A percentile compares a stretch with the other conserved stretches of the same genome.
Evolutionary conservation across 2,888 invertebrate species (phyloP).

Genomic region (Pristionchus entomophagus): DNA sequence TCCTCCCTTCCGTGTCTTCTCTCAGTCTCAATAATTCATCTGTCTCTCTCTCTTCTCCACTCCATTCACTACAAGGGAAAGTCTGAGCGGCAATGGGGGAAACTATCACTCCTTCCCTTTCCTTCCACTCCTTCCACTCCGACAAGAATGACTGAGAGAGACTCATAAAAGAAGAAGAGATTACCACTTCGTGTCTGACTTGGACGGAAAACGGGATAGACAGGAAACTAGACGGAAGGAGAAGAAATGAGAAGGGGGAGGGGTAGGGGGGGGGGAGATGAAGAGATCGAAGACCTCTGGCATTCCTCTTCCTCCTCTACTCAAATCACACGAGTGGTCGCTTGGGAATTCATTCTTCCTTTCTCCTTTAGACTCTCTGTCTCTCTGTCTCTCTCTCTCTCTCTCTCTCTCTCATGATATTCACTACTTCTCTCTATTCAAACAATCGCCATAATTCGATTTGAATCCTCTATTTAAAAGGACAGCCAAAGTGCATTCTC

Average conservation of each 20-base stretch:
- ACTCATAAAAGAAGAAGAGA: neutral
- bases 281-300: neutral
- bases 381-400: no score
- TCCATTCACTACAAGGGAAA: neutral
- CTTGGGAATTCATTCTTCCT: neutral
- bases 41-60: conserved; percentile 10
- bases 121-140: neutral
- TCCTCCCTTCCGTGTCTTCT: conserved; percentile 9
- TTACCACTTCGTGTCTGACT: neutral
- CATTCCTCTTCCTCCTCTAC: neutral
- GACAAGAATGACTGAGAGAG: neutral
- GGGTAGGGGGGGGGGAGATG: no score
- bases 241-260: neutral
- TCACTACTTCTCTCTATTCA: neutral
- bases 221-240: neutral
- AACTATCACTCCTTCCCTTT: neutral
- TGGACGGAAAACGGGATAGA: neutral
- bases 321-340: conserved; percentile 13
- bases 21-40: conserved; percentile 40
- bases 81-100: neutral
- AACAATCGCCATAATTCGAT: conserved; percentile 36
- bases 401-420: conserved; percentile 22
- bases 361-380: neutral
- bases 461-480: neutral
- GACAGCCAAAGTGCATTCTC: neutral